Percentiles rank a stretch among this genome's conserved stretches.
phyloP scores from a whole-genome alignment of 2,888 invertebrate species.

The Rhimphoctona megacephalus region DNA sequence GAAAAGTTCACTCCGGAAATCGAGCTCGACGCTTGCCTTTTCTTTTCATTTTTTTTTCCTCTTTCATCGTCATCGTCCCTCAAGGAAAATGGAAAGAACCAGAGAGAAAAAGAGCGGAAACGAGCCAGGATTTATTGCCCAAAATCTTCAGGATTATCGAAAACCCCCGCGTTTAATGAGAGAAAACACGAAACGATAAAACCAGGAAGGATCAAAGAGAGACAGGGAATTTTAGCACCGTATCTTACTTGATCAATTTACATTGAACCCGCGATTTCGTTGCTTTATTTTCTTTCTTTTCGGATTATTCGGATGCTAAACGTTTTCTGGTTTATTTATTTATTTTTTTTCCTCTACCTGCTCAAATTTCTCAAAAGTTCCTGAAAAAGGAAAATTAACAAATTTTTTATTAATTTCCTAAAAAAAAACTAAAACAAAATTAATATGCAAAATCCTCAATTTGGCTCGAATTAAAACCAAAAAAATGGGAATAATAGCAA shows the following conservation, averaged over 20 bases:
- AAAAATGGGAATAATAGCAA: neutral
- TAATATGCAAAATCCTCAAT: neutral
- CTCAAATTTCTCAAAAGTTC: neutral
- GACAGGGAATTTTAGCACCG: slow-evolving; percentile 72
- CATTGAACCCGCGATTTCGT: slow-evolving; percentile 74
- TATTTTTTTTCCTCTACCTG: neutral
- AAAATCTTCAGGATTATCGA: neutral
- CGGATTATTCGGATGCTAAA: slow-evolving; percentile 41
- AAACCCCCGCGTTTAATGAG: neutral
- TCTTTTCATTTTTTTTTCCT: slow-evolving; percentile 5
- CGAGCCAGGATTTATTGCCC: neutral
- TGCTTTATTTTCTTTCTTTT: slow-evolving; percentile 29
- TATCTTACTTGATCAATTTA: slow-evolving; percentile 85
- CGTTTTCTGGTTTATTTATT: slow-evolving; percentile 34
- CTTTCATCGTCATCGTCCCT: neutral
- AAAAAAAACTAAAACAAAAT: neutral
- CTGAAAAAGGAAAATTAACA: no score
- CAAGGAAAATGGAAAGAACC: slow-evolving; percentile 43
- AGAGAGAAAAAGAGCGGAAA: slow-evolving; percentile 38
- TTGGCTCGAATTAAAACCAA: neutral
- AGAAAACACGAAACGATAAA: slow-evolving; percentile 35
- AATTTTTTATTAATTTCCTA: no score
- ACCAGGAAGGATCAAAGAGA: slow-evolving; percentile 24
- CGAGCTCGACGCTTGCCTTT: neutral
- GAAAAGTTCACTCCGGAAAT: neutral